A percentile compares a stretch with the other conserved stretches of the same genome.
Evolutionary conservation across 1,140 invertebrate genomes (phyloP).

Genomic region (Drosophila busckii): DNA sequence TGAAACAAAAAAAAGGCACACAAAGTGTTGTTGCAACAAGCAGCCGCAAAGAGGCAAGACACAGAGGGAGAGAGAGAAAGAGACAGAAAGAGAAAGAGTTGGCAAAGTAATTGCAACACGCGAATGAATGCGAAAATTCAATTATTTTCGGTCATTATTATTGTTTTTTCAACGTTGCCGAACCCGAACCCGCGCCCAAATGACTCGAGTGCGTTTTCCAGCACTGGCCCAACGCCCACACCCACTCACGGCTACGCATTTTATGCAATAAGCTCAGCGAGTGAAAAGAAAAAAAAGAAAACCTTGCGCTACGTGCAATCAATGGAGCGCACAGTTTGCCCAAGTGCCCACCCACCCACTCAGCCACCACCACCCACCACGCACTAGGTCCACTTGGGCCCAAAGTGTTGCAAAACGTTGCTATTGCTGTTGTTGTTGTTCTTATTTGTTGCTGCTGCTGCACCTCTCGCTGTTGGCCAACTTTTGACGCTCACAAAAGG

Average conservation of each 20-base stretch:
- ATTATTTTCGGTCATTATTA: slow-evolving; percentile 61
- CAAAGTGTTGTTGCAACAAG: background rate
- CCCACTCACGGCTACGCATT: slow-evolving; percentile 28
- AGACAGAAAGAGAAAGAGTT: background rate
- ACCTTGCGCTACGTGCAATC: slow-evolving; percentile 49
- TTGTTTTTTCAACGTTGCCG: slow-evolving; percentile 17
- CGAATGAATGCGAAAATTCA: slow-evolving; percentile 64
- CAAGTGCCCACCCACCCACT: slow-evolving; percentile 3
- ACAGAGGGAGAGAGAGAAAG: background rate
- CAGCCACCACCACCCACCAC: background rate
- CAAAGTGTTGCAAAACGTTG: slow-evolving; percentile 61
- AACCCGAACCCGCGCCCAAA: too few species aligned
- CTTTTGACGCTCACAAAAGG: slow-evolving; percentile 57
- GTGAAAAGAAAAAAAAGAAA: slow-evolving; percentile 6
- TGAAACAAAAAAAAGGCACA: slow-evolving; percentile 3
- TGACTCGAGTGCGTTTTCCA: slow-evolving; percentile 36
- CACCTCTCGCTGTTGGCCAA: slow-evolving; percentile 48
- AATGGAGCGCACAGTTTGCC: slow-evolving; percentile 36
- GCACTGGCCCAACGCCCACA: slow-evolving; percentile 12
- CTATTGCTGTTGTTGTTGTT: slow-evolving; percentile 18
- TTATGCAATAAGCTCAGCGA: slow-evolving; percentile 15
- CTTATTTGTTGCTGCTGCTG: slow-evolving; percentile 14
- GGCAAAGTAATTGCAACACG: slow-evolving; percentile 52
- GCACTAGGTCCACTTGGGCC: background rate
- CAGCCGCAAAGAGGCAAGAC: background rate